Evolutionary conservation across 2,888 invertebrate species (phyloP).

Genomic region (Mactromeris polynyma): DNA sequence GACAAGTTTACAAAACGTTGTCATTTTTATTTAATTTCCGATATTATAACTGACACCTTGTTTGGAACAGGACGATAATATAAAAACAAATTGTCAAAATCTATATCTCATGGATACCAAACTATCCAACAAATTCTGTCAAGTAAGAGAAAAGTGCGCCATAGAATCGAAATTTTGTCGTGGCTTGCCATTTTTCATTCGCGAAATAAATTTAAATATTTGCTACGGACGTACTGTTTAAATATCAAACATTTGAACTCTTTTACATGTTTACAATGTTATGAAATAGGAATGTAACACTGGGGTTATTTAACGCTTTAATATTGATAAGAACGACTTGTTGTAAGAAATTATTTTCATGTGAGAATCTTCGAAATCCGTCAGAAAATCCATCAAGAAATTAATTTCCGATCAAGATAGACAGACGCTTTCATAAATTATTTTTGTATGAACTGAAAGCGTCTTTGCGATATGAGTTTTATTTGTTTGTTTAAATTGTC

Average conservation of each 20-base stretch:
- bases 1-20: not conserved
- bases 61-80: not conserved
- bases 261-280: not conserved
- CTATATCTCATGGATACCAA: not conserved
- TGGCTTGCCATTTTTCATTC: too few species aligned
- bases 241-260: not conserved
- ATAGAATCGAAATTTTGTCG: not conserved
- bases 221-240: too few species aligned
- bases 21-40: conserved; percentile 9
- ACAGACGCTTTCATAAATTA: not conserved
- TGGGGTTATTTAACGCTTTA: not conserved
- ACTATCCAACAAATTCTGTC: not conserved
- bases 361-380: not conserved
- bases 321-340: not conserved
- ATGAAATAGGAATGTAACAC: not conserved
- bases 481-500: conserved; percentile 7
- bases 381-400: not conserved
- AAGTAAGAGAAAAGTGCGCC: not conserved
- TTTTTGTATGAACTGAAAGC: not conserved
- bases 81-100: not conserved
- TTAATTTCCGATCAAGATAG: conserved; percentile 19
- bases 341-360: conserved; percentile 6
- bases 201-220: too few species aligned
- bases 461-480: conserved; percentile 7
- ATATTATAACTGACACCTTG: not conserved